phyloP scores from a whole-genome alignment of 2,113 vertebrate genomes.

The Salvelinus namaycush region DNA sequence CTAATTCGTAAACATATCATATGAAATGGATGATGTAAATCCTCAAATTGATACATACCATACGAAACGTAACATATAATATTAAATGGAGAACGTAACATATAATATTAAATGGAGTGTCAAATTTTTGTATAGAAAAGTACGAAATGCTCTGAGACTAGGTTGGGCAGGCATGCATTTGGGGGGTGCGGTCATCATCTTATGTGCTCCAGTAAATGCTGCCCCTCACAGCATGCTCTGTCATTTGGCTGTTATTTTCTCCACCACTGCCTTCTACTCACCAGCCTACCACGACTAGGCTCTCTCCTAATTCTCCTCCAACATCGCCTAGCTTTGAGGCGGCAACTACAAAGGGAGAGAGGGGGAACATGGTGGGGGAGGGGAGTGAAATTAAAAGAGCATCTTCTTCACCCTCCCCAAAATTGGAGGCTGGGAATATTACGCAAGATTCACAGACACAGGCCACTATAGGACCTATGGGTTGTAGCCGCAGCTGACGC shows the following conservation, averaged over 20 bases:
- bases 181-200: not conserved
- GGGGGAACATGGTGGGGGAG: not conserved
- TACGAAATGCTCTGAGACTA: too few relatives aligned
- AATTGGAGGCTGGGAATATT: not conserved
- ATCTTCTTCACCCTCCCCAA: slow-evolving; percentile 7
- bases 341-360: not conserved
- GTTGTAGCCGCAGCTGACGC: slow-evolving; percentile 6
- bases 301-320: not conserved
- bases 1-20: too few relatives aligned
- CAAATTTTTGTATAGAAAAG: too few relatives aligned
- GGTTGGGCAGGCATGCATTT: too few relatives aligned
- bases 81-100: too few relatives aligned
- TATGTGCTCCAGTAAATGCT: not conserved
- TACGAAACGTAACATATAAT: too few relatives aligned
- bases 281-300: not conserved
- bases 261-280: not conserved
- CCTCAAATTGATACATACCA: too few relatives aligned
- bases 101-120: too few relatives aligned
- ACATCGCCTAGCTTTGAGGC: not conserved
- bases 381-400: not conserved
- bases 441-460: not conserved
- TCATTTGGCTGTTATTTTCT: not conserved
- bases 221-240: not conserved
- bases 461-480: slow-evolving; percentile 1
- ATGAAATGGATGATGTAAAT: too few relatives aligned